Conservation (phyloP, 2,113 vertebrate genomes). For the Gracilinanus agilis region DNA sequence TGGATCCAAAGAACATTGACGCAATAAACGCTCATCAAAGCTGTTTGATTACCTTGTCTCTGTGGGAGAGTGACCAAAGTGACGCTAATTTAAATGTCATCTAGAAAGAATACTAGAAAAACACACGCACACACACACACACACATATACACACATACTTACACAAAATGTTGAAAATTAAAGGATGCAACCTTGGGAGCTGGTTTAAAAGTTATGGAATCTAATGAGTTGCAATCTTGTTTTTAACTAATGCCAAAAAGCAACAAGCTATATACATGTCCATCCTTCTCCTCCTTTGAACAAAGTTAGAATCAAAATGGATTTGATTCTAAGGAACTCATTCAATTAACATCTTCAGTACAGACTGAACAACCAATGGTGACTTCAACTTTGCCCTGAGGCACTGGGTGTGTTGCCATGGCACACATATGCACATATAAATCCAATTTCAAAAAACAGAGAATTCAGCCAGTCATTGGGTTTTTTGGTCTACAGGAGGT, state of each 20-base stretch:
- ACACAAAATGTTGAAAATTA: conserved; percentile 77
- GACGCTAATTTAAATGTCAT: conserved; percentile 80
- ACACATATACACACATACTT: no score
- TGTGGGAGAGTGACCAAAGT: conserved; percentile 81
- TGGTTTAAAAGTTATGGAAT: conserved; percentile 72
- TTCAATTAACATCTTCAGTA: conserved; percentile 14
- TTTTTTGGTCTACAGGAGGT: background rate
- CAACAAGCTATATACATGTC: conserved; percentile 66
- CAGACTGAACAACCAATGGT: background rate
- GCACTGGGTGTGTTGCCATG: background rate
- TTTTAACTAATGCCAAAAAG: conserved; percentile 66
- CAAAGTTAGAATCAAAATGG: conserved; percentile 49
- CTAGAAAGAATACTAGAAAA: conserved; percentile 78
- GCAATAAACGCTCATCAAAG: conserved; percentile 68
- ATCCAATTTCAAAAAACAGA: background rate
- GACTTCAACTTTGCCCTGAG: background rate
- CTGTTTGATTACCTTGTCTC: conserved; percentile 79
- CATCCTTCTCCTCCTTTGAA: conserved; percentile 37
- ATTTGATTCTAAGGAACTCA: conserved; percentile 60
- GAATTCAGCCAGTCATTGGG: background rate
- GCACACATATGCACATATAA: conserved; percentile 12
- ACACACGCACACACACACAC: background rate
- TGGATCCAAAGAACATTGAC: conserved; percentile 78
- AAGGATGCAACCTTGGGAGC: conserved; percentile 71
- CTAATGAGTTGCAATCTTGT: conserved; percentile 74